Evolutionary conservation across 2,888 invertebrate genomes (phyloP).

Genomic region (Myathropa florea): DNA sequence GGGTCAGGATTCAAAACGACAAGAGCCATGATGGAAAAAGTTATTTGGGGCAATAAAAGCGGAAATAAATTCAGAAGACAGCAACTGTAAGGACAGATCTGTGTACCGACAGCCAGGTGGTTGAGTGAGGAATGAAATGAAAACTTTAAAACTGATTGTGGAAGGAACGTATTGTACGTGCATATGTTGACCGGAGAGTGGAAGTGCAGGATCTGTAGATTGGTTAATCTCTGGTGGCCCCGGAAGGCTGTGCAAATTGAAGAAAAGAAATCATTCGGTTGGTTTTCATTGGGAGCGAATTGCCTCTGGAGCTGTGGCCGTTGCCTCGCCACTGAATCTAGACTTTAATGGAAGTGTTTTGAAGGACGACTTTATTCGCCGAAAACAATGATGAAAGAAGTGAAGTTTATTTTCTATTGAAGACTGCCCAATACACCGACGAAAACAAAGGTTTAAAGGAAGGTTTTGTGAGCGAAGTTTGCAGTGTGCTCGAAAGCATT

Average conservation of each 20-base stretch:
- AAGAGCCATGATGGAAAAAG: conserved; percentile 36
- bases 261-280: too few species aligned
- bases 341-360: neutral
- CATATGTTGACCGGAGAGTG: neutral
- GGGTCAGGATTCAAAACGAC: conserved; percentile 6
- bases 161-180: neutral
- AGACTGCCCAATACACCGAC: too few species aligned
- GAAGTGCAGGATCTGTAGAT: too few species aligned
- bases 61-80: conserved; percentile 48
- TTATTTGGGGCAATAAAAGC: conserved; percentile 49
- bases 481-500: too few species aligned
- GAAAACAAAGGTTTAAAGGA: neutral
- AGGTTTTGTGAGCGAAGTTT: neutral
- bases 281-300: too few species aligned
- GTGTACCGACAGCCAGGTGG: neutral
- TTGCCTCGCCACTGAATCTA: neutral
- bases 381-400: neutral
- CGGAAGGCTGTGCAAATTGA: too few species aligned
- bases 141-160: conserved; percentile 19
- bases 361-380: neutral
- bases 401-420: neutral
- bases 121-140: conserved; percentile 23
- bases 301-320: neutral
- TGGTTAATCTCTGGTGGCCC: neutral
- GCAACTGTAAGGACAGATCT: conserved; percentile 14